Conservation (phyloP, 2,888 invertebrate genomes). For the Pedicia rivosa region DNA sequence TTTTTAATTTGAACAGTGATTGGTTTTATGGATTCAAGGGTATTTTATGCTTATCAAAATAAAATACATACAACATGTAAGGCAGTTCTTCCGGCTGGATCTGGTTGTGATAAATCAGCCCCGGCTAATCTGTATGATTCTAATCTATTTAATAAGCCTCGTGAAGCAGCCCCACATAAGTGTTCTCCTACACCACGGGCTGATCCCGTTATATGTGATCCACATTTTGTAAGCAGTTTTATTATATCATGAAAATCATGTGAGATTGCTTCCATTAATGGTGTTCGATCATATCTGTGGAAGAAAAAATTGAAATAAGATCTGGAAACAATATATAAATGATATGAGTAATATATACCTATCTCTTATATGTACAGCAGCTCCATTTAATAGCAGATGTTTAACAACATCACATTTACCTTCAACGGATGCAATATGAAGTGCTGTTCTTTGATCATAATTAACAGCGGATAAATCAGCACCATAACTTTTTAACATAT, state of each 20-base stretch:
- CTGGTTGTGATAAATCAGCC: conserved; percentile 42
- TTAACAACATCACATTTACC: conserved; percentile 53
- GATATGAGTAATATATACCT: too few relatives aligned
- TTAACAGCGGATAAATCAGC: conserved; percentile 58
- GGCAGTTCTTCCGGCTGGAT: conserved; percentile 47
- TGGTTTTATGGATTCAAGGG: too few relatives aligned
- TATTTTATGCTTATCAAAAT: too few relatives aligned
- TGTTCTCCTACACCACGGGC: conserved; percentile 44
- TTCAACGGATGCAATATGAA: conserved; percentile 63
- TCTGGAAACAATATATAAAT: too few relatives aligned
- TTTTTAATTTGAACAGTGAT: too few relatives aligned
- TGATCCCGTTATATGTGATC: conserved; percentile 51
- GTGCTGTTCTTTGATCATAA: conserved; percentile 58
- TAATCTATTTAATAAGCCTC: conserved; percentile 39
- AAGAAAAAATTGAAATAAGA: too few relatives aligned
- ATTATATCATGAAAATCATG: conserved; percentile 47
- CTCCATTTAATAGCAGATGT: conserved; percentile 60
- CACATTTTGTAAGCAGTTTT: conserved; percentile 48
- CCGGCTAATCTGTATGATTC: conserved; percentile 48
- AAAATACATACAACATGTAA: conserved; percentile 40
- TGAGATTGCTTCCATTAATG: conserved; percentile 52
- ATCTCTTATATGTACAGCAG: conserved; percentile 66
- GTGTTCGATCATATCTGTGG: conserved; percentile 52
- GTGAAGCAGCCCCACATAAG: conserved; percentile 47
- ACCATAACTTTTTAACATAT: conserved; percentile 37